Conservation (phyloP, 1,140 invertebrate species). For the Drepana arcuata region DNA sequence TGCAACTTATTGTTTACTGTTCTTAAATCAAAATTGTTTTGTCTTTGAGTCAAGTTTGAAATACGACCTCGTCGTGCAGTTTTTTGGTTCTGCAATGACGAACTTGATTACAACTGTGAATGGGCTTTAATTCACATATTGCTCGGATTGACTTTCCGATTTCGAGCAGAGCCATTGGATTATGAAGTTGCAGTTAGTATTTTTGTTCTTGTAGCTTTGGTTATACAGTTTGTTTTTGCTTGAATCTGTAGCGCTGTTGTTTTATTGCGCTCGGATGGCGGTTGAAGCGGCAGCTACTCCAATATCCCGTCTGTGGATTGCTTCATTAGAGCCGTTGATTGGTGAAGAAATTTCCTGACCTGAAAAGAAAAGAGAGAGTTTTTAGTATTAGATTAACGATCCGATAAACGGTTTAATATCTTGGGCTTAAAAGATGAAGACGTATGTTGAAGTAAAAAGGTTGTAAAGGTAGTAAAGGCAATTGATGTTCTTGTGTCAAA, state of each 20-base stretch:
- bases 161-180: slow-evolving; percentile 58
- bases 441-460: no score
- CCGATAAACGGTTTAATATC: no score
- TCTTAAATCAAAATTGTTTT: background rate
- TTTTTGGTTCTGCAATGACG: slow-evolving; percentile 38
- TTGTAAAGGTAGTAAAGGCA: no score
- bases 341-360: slow-evolving; percentile 46
- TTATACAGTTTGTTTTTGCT: slow-evolving; percentile 39
- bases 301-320: slow-evolving; percentile 64
- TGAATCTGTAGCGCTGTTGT: slow-evolving; percentile 34
- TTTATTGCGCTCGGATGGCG: slow-evolving; percentile 48
- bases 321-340: slow-evolving; percentile 61
- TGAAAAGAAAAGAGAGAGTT: slow-evolving; percentile 52
- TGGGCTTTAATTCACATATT: slow-evolving; percentile 59
- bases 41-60: slow-evolving; percentile 46
- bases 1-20: background rate
- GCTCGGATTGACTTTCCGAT: slow-evolving; percentile 44
- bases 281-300: slow-evolving; percentile 48
- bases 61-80: slow-evolving; percentile 45
- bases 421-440: no score
- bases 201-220: slow-evolving; percentile 23
- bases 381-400: no score
- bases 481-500: no score
- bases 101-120: slow-evolving; percentile 44
- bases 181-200: slow-evolving; percentile 18